phyloP scores from a whole-genome alignment of 2,113 vertebrate genomes.

The Dunckerocampus dactyliophorus region DNA sequence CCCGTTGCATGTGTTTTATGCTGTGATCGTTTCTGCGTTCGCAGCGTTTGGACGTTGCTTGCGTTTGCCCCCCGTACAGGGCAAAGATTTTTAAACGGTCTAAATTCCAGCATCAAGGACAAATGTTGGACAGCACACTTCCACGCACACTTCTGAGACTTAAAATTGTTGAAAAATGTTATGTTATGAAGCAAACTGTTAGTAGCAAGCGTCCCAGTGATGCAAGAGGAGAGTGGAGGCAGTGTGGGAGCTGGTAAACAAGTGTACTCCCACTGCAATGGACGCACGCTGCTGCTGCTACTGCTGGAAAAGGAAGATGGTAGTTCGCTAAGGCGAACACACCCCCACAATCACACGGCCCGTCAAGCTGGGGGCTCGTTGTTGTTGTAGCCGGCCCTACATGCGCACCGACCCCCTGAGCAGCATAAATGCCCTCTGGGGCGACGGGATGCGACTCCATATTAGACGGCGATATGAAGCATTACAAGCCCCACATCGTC shows the following conservation, averaged over 20 bases:
- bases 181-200: no score
- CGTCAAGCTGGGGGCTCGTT: constrained; percentile 65
- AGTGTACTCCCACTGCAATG: constrained; percentile 65
- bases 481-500: constrained; percentile 28
- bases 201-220: no score
- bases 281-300: constrained; percentile 72
- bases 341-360: constrained; percentile 75
- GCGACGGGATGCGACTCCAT: neutral
- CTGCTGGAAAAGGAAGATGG: constrained; percentile 75
- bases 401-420: constrained; percentile 43
- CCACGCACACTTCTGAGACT: no score
- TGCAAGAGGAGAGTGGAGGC: no score
- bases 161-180: no score
- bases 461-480: constrained; percentile 10
- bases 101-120: no score
- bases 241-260: neutral
- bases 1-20: no score
- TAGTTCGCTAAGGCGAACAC: constrained; percentile 77
- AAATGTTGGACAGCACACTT: no score
- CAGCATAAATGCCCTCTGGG: neutral
- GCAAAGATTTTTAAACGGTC: no score
- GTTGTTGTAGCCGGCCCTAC: constrained; percentile 66
- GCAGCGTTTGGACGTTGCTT: no score
- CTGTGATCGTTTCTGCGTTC: no score
- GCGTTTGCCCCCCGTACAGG: no score